Evolutionary conservation across 2,797 vertebrate species (phyloP).

Genomic region (Danio albolineatus): DNA sequence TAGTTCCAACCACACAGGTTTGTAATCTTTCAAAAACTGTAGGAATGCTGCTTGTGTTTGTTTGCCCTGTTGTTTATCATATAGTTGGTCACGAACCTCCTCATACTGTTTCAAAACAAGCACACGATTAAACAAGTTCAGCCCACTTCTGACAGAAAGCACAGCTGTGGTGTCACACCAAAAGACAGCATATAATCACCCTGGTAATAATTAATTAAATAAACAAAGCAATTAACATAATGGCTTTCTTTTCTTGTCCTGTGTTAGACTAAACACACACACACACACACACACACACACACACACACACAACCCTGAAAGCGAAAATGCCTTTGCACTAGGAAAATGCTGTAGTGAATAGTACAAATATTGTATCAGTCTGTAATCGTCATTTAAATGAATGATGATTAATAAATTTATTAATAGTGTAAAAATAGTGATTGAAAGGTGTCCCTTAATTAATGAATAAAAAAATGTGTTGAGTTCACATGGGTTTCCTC

Average conservation of each 20-base stretch:
- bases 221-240: slow-evolving; percentile 51
- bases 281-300: background rate
- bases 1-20: no score
- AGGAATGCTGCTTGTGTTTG: background rate
- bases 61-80: background rate
- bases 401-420: no score
- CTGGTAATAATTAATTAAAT: slow-evolving; percentile 58
- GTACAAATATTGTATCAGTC: background rate
- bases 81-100: background rate
- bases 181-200: slow-evolving; percentile 54
- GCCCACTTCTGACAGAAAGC: slow-evolving; percentile 22
- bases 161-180: slow-evolving; percentile 53
- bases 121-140: slow-evolving; percentile 19
- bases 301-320: background rate
- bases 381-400: no score
- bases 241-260: slow-evolving; percentile 14
- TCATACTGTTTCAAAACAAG: slow-evolving; percentile 39
- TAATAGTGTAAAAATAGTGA: no score
- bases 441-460: no score
- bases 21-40: no score
- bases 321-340: background rate
- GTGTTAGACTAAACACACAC: background rate
- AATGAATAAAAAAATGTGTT: no score
- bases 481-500: no score
- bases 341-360: background rate